Evolutionary conservation across 2,888 invertebrate species (phyloP).

Genomic region (Lutraria lutraria): DNA sequence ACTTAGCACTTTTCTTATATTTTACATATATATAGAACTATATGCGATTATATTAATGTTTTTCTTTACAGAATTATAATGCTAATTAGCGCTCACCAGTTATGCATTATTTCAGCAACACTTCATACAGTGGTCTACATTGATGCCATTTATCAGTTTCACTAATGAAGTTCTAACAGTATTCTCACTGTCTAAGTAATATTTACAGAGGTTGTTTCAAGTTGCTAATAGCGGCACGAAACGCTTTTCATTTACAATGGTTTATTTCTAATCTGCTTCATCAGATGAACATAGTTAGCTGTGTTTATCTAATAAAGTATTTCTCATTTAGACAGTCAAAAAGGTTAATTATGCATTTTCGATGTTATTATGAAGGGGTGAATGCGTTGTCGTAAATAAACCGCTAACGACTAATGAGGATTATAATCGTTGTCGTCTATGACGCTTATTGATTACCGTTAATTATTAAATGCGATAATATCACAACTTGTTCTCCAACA

Average conservation of each 20-base stretch:
- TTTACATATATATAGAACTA: neutral
- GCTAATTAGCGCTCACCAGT: neutral
- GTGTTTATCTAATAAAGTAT: conserved; percentile 3
- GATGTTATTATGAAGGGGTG: neutral
- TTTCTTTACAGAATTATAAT: neutral
- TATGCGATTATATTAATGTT: neutral
- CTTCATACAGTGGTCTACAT: too few species aligned
- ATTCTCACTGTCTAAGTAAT: too few species aligned
- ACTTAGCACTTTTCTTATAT: neutral
- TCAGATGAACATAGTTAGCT: neutral
- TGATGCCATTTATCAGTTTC: too few species aligned
- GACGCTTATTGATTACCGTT: neutral
- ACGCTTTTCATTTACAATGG: neutral
- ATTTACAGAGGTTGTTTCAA: neutral
- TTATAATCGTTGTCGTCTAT: conserved; percentile 25
- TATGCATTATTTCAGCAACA: neutral
- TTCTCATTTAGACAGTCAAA: neutral
- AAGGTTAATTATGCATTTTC: neutral
- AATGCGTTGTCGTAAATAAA: neutral
- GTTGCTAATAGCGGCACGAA: neutral
- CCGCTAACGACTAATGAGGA: conserved; percentile 25
- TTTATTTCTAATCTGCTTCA: neutral
- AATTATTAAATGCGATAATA: conserved; percentile 20
- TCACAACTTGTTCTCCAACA: neutral
- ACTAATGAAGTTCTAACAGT: too few species aligned